These are phyloP conservation scores for Diploptera punctata DNA, from an alignment of 2,888 invertebrate species.

Conservation along the genomic window DNA sequence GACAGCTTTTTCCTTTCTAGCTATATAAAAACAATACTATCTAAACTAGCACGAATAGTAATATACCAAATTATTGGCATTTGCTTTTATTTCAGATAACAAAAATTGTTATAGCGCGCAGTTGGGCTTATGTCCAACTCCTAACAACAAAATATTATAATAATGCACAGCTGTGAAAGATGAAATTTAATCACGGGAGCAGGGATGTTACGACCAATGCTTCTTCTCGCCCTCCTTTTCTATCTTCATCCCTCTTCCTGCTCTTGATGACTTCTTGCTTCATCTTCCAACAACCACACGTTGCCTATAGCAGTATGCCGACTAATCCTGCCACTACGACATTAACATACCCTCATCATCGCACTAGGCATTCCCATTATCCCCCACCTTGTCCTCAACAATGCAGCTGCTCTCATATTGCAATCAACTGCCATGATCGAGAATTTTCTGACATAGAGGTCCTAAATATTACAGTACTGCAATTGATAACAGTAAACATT, in stretches of 20 bases:
- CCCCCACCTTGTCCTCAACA: neutral
- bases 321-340: constrained; percentile 8
- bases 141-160: constrained; percentile 1
- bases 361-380: constrained; percentile 16
- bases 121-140: neutral
- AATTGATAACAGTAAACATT: constrained; percentile 35
- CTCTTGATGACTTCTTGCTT: constrained; percentile 20
- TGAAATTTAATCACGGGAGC: constrained; percentile 38
- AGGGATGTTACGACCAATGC: constrained; percentile 33
- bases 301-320: neutral
- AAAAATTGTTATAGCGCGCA: neutral
- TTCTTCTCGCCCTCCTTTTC: constrained; percentile 10
- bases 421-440: constrained; percentile 33
- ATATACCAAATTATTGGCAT: too few relatives aligned
- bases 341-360: constrained; percentile 10
- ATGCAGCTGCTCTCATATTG: neutral
- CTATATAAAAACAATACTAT: too few relatives aligned
- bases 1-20: too few relatives aligned
- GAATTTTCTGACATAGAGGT: constrained; percentile 32
- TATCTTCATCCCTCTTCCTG: constrained; percentile 24
- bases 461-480: constrained; percentile 36
- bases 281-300: neutral
- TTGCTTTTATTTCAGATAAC: constrained; percentile 14
- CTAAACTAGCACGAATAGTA: too few relatives aligned
- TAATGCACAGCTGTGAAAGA: constrained; percentile 43